Evolutionary conservation across 2,797 vertebrate genomes (phyloP).

Genomic region (Meriones psammophilus): DNA sequence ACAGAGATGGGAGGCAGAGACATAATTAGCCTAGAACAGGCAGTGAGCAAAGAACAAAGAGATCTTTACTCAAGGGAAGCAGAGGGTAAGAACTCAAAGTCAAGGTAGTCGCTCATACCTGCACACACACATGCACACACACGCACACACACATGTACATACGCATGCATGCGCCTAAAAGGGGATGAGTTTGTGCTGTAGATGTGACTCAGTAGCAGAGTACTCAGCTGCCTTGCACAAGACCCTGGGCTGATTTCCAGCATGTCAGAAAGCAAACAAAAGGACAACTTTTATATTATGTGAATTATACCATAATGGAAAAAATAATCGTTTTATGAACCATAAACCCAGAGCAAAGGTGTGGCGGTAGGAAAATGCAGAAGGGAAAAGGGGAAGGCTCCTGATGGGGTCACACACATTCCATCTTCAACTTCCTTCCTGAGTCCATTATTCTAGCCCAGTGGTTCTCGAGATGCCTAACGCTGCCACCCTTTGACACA

Average conservation of each 20-base stretch:
- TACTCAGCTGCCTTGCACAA: neutral
- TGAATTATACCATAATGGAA: neutral
- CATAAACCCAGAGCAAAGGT: slow-evolving; percentile 18
- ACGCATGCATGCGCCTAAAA: neutral
- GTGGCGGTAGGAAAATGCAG: neutral
- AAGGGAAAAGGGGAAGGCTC: neutral
- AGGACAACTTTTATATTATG: neutral
- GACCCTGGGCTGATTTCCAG: too few relatives aligned
- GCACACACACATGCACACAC: neutral
- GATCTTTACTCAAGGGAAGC: neutral
- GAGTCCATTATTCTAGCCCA: neutral
- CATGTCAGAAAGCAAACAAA: neutral
- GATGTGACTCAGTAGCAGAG: neutral
- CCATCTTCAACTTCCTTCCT: neutral
- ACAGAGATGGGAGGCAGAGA: neutral
- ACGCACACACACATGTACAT: neutral
- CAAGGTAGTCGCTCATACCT: neutral
- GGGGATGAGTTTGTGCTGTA: neutral
- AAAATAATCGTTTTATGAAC: slow-evolving; percentile 17
- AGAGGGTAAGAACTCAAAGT: neutral
- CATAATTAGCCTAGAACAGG: neutral
- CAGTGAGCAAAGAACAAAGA: neutral
- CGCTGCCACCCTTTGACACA: too few relatives aligned
- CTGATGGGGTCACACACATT: neutral
- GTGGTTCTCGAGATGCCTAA: neutral